Evolutionary conservation across 2,797 vertebrate species (phyloP).

Genomic region (Chaunax sp.): DNA sequence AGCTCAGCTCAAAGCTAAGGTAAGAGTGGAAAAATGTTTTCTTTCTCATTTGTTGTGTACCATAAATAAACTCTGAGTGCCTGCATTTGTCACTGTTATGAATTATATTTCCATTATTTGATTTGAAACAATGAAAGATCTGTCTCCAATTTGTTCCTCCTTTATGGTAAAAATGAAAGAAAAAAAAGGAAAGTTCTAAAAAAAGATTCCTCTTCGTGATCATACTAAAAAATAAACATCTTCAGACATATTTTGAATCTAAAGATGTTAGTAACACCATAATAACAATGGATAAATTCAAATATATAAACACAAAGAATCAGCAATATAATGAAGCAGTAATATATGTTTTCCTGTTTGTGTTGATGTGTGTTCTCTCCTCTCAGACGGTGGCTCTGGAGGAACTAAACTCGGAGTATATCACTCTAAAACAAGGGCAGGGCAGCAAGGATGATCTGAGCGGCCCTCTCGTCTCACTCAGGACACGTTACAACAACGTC

Average conservation of each 20-base stretch:
- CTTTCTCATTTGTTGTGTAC: not conserved
- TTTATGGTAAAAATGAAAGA: too few relatives aligned
- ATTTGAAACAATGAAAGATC: not conserved
- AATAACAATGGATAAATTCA: too few relatives aligned
- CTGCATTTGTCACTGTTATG: not conserved
- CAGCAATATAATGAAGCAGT: not conserved
- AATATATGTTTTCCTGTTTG: not conserved
- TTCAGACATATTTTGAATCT: too few relatives aligned
- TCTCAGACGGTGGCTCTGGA: constrained; percentile 73
- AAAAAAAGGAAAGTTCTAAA: not conserved
- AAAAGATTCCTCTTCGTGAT: too few relatives aligned
- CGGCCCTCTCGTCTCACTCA: constrained; percentile 59
- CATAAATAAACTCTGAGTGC: not conserved
- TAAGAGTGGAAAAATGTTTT: constrained; percentile 38
- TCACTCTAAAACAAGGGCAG: constrained; percentile 62
- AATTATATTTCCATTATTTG: not conserved
- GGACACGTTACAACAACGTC: constrained; percentile 70
- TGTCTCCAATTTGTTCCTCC: too few relatives aligned
- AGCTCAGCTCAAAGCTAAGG: constrained; percentile 82
- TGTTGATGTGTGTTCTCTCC: constrained; percentile 23
- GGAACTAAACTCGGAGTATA: constrained; percentile 75
- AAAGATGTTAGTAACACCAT: too few relatives aligned
- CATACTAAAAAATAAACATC: too few relatives aligned
- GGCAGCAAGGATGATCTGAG: constrained; percentile 59
- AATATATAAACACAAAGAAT: too few relatives aligned